These are phyloP conservation scores for Nomada goodeniana DNA, from an alignment of 2,888 invertebrate species.

Conservation along the genomic window DNA sequence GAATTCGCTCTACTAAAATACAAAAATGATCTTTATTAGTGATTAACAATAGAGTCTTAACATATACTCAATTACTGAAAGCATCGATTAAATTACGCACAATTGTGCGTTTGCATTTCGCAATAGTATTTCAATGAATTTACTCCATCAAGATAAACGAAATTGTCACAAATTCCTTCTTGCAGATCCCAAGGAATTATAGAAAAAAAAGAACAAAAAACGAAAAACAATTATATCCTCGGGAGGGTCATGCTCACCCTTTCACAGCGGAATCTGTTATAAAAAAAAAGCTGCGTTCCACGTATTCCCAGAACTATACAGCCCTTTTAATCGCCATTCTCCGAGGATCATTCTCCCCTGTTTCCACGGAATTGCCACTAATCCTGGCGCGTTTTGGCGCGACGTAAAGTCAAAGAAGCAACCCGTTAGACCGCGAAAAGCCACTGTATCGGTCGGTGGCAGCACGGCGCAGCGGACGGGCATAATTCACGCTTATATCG, in stretches of 20 bases:
- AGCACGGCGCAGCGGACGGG: slow-evolving; percentile 39
- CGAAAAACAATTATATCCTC: not conserved
- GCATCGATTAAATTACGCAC: too few relatives aligned
- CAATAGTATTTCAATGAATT: too few relatives aligned
- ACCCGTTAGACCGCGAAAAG: slow-evolving; percentile 54
- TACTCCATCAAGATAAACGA: too few relatives aligned
- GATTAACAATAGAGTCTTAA: too few relatives aligned
- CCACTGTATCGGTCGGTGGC: slow-evolving; percentile 54
- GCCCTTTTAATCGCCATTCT: not conserved
- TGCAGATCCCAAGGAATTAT: not conserved
- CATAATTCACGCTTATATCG: slow-evolving; percentile 64
- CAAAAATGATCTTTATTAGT: too few relatives aligned
- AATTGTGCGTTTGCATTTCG: too few relatives aligned
- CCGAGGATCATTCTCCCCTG: not conserved
- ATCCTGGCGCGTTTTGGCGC: slow-evolving; percentile 25
- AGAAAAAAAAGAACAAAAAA: not conserved
- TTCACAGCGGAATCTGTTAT: too few relatives aligned
- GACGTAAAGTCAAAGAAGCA: slow-evolving; percentile 45
- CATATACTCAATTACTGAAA: too few relatives aligned
- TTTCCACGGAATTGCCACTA: slow-evolving; percentile 2
- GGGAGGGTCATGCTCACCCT: not conserved
- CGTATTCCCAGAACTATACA: not conserved
- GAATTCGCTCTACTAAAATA: too few relatives aligned
- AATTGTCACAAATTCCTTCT: not conserved
- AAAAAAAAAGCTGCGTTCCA: not conserved